Conservation (phyloP, 2,888 invertebrate species). For the Iselma pallidipennis region DNA sequence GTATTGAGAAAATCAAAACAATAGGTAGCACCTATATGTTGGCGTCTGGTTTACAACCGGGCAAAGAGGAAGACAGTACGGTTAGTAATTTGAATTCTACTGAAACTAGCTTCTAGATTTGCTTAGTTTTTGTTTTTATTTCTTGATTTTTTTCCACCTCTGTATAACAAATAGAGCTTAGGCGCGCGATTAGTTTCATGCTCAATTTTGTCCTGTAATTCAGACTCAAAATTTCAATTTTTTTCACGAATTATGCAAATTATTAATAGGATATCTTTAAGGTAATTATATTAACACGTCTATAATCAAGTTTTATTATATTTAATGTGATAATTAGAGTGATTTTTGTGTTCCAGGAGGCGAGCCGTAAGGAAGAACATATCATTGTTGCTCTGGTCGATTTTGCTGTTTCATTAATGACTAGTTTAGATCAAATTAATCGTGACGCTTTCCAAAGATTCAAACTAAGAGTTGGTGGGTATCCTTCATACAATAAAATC, state of each 20-base stretch:
- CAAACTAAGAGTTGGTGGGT: conserved; percentile 86
- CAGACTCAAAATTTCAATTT: neutral
- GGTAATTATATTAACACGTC: conserved; percentile 30
- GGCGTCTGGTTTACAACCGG: conserved; percentile 89
- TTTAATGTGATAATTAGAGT: conserved; percentile 4
- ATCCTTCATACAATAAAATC: conserved; percentile 6
- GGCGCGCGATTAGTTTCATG: conserved; percentile 3
- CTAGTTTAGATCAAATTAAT: conserved; percentile 92
- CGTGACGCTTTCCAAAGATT: conserved; percentile 96
- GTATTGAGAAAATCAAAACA: conserved; percentile 98
- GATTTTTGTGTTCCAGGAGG: conserved; percentile 61
- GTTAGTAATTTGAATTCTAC: conserved; percentile 56
- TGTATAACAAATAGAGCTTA: neutral
- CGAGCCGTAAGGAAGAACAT: conserved; percentile 78
- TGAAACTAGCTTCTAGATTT: conserved; percentile 1
- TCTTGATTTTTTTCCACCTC: neutral
- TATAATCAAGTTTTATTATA: conserved; percentile 1
- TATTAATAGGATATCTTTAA: conserved; percentile 36
- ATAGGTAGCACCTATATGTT: conserved; percentile 99
- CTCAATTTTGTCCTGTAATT: conserved; percentile 13
- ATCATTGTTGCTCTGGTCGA: conserved; percentile 91
- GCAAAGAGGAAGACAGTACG: conserved; percentile 75
- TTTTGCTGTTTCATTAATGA: conserved; percentile 91
- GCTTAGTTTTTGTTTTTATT: neutral
- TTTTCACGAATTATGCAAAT: conserved; percentile 13